Evolutionary conservation across 2,888 invertebrate genomes (phyloP).

Genomic region (Diadegma fenestrale): DNA sequence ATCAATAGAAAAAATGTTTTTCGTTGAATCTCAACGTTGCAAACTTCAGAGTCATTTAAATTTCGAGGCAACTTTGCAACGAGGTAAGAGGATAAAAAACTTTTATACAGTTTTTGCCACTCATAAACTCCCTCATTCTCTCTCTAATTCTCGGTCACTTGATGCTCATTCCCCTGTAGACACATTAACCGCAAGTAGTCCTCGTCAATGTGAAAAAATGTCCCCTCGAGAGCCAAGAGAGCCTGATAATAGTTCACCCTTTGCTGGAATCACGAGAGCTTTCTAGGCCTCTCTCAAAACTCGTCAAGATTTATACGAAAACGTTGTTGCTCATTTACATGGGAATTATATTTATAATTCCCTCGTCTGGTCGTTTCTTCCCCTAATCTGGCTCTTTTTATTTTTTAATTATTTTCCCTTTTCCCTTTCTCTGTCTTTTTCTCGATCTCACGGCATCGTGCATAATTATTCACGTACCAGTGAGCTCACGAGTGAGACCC

Average conservation of each 20-base stretch:
- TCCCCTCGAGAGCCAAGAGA: conserved; percentile 34
- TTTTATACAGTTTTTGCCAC: conserved; percentile 1
- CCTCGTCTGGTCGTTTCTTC: conserved; percentile 31
- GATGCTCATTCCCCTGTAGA: conserved; percentile 33
- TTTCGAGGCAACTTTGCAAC: not conserved
- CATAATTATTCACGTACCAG: conserved; percentile 57
- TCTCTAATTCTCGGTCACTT: conserved; percentile 12
- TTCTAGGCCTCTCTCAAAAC: not conserved
- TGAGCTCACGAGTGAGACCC: conserved; percentile 51
- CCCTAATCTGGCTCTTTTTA: conserved; percentile 20
- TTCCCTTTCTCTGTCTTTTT: conserved; percentile 1
- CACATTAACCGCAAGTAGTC: conserved; percentile 43
- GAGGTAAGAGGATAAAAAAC: not conserved
- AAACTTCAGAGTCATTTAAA: not conserved
- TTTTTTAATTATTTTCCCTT: conserved; percentile 5
- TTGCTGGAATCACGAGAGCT: conserved; percentile 21
- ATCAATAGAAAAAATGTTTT: too few relatives aligned
- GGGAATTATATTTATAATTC: conserved; percentile 51
- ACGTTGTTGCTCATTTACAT: conserved; percentile 33
- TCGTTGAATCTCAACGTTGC: not conserved
- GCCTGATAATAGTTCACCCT: conserved; percentile 38
- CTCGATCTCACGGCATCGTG: conserved; percentile 44
- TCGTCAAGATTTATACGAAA: conserved; percentile 39
- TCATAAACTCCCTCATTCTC: not conserved
- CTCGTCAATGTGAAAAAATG: conserved; percentile 46